A percentile compares a stretch with the other conserved stretches of the same genome.
Evolutionary conservation across 2,888 invertebrate species (phyloP).

Genomic region (Spicauda simplicius): DNA sequence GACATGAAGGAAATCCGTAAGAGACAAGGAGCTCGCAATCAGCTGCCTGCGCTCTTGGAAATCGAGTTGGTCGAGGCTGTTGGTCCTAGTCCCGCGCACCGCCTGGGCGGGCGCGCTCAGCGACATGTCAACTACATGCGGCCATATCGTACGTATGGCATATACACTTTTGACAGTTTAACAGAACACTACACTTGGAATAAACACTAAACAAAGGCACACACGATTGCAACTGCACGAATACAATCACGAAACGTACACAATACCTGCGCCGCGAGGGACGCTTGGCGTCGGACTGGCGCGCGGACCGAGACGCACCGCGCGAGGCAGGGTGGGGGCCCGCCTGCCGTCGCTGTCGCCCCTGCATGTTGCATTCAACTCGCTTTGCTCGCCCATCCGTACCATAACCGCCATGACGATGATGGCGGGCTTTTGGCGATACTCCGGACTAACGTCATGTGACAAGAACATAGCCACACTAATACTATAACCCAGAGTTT

Average conservation of each 20-base stretch:
- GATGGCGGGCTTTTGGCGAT: slow-evolving; percentile 48
- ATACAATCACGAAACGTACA: slow-evolving; percentile 52
- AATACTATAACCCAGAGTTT: background rate
- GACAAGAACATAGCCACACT: background rate
- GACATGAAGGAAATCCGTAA: slow-evolving; percentile 93
- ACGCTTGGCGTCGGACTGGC: slow-evolving; percentile 81
- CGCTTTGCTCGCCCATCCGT: slow-evolving; percentile 57
- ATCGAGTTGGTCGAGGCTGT: slow-evolving; percentile 94
- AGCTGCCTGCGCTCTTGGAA: slow-evolving; percentile 96
- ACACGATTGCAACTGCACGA: slow-evolving; percentile 62
- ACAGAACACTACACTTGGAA: slow-evolving; percentile 58
- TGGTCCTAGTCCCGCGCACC: slow-evolving; percentile 87
- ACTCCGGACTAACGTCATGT: slow-evolving; percentile 3
- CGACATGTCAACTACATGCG: slow-evolving; percentile 82
- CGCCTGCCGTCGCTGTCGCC: slow-evolving; percentile 58
- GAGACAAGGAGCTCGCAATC: slow-evolving; percentile 94
- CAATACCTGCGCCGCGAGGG: slow-evolving; percentile 77
- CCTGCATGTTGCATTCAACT: slow-evolving; percentile 76
- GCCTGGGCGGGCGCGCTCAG: slow-evolving; percentile 81
- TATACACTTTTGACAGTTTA: slow-evolving; percentile 62
- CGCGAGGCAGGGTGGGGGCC: slow-evolving; percentile 74
- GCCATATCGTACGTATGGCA: slow-evolving; percentile 70
- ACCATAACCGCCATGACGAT: slow-evolving; percentile 45
- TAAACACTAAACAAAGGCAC: slow-evolving; percentile 73
- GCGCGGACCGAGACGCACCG: slow-evolving; percentile 53